Conservation (phyloP, 2,797 vertebrate species). For the Harpagifer antarcticus region DNA sequence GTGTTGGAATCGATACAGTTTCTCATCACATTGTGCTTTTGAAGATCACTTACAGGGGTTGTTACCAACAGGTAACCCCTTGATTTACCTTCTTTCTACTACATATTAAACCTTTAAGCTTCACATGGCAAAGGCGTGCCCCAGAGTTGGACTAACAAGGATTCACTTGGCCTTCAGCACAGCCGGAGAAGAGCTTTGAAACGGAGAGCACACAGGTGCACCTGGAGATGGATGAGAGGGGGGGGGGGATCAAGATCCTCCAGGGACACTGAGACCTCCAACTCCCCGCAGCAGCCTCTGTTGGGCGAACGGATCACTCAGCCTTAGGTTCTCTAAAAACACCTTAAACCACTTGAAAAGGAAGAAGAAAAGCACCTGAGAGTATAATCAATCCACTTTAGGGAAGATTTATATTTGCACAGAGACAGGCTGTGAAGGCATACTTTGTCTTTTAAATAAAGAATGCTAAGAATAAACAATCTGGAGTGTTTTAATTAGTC, state of each 20-base stretch:
- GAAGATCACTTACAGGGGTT: slow-evolving; percentile 12
- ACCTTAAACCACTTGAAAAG: slow-evolving; percentile 69
- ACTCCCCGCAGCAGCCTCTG: slow-evolving; percentile 71
- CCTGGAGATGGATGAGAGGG: slow-evolving; percentile 72
- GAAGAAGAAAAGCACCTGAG: slow-evolving; percentile 51
- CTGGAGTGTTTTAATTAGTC: too few relatives aligned
- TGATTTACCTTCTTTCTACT: slow-evolving; percentile 42
- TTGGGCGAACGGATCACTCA: slow-evolving; percentile 69
- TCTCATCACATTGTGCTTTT: slow-evolving; percentile 1
- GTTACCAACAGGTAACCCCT: slow-evolving; percentile 19
- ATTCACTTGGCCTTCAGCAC: slow-evolving; percentile 64
- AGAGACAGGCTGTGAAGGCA: slow-evolving; percentile 36
- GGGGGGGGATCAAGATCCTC: slow-evolving; percentile 67
- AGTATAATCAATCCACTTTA: slow-evolving; percentile 70
- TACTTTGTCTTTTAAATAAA: slow-evolving; percentile 31
- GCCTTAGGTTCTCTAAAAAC: slow-evolving; percentile 62
- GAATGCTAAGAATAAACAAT: slow-evolving; percentile 27
- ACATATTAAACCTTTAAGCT: slow-evolving; percentile 57
- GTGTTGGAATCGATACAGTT: slow-evolving; percentile 12
- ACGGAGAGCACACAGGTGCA: slow-evolving; percentile 57
- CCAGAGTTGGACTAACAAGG: slow-evolving; percentile 54
- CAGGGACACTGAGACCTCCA: slow-evolving; percentile 72
- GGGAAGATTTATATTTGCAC: slow-evolving; percentile 47
- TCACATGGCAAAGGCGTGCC: slow-evolving; percentile 46
- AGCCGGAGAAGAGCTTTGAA: slow-evolving; percentile 65